A percentile compares a stretch with the other conserved stretches of the same genome.
phyloP scores from a whole-genome alignment of 1,140 invertebrate species.

The Muscidifurax raptorellus region DNA sequence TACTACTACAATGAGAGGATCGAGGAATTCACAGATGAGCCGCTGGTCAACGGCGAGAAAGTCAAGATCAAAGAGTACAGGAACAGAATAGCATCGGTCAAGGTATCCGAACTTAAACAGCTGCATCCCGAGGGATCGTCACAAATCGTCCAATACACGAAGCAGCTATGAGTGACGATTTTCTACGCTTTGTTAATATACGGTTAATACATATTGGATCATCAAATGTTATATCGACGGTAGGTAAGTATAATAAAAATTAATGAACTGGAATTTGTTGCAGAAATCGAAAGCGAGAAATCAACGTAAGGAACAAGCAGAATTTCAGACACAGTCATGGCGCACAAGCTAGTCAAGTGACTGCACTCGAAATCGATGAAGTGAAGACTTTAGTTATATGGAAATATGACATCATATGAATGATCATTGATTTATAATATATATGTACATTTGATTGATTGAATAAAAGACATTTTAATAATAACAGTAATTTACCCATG shows the following conservation, averaged over 20 bases:
- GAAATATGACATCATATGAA: conserved; percentile 10
- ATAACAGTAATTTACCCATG: neutral
- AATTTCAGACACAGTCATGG: conserved; percentile 54
- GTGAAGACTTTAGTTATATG: neutral
- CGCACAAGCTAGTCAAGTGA: conserved; percentile 64
- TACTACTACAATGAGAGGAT: conserved; percentile 57
- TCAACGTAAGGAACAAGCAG: neutral
- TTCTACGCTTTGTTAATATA: neutral
- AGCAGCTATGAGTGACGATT: conserved; percentile 52
- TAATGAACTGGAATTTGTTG: neutral
- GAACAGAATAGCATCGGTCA: conserved; percentile 57
- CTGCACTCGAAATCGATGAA: neutral
- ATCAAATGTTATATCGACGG: neutral
- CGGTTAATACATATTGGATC: neutral
- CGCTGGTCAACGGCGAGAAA: conserved; percentile 56
- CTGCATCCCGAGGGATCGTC: conserved; percentile 54
- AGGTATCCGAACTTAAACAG: conserved; percentile 56
- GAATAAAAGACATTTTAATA: conserved; percentile 30
- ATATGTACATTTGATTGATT: neutral
- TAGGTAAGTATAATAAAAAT: neutral
- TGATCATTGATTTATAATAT: conserved; percentile 11
- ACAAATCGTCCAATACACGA: conserved; percentile 55
- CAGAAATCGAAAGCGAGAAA: neutral
- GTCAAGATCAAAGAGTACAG: conserved; percentile 57
- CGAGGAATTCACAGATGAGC: conserved; percentile 55